Conservation (phyloP, 2,888 invertebrate species). For the Synanthedon myopaeformis region DNA sequence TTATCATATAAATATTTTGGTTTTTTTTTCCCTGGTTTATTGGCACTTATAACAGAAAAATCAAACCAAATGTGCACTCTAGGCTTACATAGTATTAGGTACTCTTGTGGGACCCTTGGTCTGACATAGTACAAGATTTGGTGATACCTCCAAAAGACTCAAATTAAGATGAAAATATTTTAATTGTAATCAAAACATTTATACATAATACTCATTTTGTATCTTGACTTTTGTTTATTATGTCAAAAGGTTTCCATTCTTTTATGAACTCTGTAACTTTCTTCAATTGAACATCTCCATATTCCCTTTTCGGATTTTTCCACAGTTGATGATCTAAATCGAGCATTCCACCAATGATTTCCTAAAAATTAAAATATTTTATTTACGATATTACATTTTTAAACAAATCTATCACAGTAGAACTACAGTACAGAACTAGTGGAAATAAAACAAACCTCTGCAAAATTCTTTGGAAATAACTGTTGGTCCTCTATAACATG, state of each 20-base stretch:
- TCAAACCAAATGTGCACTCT: too few relatives aligned
- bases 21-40: too few relatives aligned
- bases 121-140: too few relatives aligned
- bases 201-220: conserved; percentile 8
- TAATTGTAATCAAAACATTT: not conserved
- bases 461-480: conserved; percentile 89
- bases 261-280: conserved; percentile 81
- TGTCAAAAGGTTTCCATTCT: conserved; percentile 77
- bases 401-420: not conserved
- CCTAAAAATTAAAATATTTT: conserved; percentile 56
- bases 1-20: too few relatives aligned
- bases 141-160: not conserved
- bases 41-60: too few relatives aligned
- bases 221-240: conserved; percentile 35
- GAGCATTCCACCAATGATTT: conserved; percentile 95
- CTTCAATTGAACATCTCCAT: conserved; percentile 78
- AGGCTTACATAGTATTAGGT: too few relatives aligned
- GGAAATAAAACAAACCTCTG: conserved; percentile 72
- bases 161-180: not conserved
- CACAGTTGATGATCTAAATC: conserved; percentile 87
- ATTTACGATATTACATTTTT: not conserved
- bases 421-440: too few relatives aligned
- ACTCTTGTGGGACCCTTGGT: too few relatives aligned
- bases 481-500: conserved; percentile 97
- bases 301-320: conserved; percentile 84